phyloP scores from a whole-genome alignment of 2,888 invertebrate genomes.

The Trissolcus brochymenae region DNA sequence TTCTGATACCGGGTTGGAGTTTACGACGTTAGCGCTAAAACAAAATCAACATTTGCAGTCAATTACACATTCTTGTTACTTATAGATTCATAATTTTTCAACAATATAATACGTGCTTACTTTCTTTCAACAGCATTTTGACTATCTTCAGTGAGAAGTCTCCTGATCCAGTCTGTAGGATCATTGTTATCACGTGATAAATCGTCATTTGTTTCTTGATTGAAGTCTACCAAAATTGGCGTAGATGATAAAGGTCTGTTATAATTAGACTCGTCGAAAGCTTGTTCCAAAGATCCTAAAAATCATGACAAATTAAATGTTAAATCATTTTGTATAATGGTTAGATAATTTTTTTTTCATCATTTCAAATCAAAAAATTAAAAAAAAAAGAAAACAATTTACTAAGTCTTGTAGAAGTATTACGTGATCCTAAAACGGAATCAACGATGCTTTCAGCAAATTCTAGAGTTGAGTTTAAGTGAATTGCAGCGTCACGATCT shows the following conservation, averaged over 20 bases:
- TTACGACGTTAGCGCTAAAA: slow-evolving; percentile 66
- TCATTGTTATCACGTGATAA: slow-evolving; percentile 65
- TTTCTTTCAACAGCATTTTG: slow-evolving; percentile 66
- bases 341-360: background rate
- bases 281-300: slow-evolving; percentile 39
- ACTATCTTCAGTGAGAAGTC: slow-evolving; percentile 67
- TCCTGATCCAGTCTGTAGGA: slow-evolving; percentile 71
- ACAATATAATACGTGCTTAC: too few species aligned
- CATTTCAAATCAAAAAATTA: background rate
- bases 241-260: slow-evolving; percentile 53
- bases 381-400: too few species aligned
- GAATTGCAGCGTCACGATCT: slow-evolving; percentile 64
- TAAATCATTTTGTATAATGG: background rate
- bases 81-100: too few species aligned
- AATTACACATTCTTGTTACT: too few species aligned
- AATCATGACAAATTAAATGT: background rate
- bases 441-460: slow-evolving; percentile 76
- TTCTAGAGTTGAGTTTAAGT: slow-evolving; percentile 68
- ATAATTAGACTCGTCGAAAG: slow-evolving; percentile 53
- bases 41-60: background rate
- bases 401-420: background rate
- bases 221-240: slow-evolving; percentile 63
- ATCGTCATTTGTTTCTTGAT: slow-evolving; percentile 64
- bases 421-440: slow-evolving; percentile 71
- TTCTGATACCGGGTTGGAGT: slow-evolving; percentile 66